Conservation (phyloP, 2,113 vertebrate genomes). For the Ceyx margarethae region DNA sequence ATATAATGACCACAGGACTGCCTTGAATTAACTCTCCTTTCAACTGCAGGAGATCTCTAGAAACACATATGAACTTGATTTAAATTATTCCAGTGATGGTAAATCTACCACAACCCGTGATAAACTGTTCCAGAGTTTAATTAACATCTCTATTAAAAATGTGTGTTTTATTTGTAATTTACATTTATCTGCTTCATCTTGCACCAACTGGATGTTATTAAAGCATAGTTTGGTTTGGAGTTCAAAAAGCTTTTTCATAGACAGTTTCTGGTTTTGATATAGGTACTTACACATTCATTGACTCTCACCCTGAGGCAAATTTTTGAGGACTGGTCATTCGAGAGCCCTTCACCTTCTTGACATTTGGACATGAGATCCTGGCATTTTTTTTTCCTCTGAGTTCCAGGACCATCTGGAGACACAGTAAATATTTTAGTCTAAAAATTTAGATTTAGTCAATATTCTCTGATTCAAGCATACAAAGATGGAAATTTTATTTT, state of each 20-base stretch:
- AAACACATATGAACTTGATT: slow-evolving; percentile 46
- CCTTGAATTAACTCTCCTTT: slow-evolving; percentile 35
- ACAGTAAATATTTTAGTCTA: background rate
- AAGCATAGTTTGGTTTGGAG: slow-evolving; percentile 9
- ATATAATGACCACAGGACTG: background rate
- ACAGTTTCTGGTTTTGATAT: slow-evolving; percentile 49
- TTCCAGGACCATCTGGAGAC: background rate
- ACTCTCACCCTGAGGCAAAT: background rate
- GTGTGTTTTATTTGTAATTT: slow-evolving; percentile 49
- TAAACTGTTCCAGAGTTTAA: slow-evolving; percentile 54
- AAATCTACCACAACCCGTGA: background rate
- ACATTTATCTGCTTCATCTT: slow-evolving; percentile 46
- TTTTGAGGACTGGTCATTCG: background rate
- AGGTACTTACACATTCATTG: background rate
- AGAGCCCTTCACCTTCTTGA: background rate
- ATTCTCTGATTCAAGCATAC: background rate
- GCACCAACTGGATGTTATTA: slow-evolving; percentile 61
- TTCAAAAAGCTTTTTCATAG: slow-evolving; percentile 43
- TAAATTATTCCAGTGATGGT: background rate
- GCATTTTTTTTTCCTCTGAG: background rate
- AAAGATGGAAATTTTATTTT: background rate
- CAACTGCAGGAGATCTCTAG: background rate
- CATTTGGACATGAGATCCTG: background rate
- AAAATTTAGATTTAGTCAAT: background rate
- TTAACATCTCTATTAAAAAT: slow-evolving; percentile 57